These are phyloP conservation scores for Prenolepis imparis DNA, from an alignment of 2,888 invertebrate genomes.

Conservation along the genomic window DNA sequence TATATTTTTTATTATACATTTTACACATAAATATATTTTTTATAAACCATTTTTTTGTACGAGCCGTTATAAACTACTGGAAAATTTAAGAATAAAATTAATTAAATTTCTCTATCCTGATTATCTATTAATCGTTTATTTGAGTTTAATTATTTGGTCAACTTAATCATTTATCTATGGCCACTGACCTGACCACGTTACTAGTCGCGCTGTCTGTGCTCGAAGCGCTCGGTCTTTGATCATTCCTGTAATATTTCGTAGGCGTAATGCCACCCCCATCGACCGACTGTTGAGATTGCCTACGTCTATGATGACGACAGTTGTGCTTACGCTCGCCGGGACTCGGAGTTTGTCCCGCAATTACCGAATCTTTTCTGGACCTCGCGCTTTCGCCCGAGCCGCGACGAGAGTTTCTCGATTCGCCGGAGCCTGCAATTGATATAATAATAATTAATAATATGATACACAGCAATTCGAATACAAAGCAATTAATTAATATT, in stretches of 20 bases:
- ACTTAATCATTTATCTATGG: too few species aligned
- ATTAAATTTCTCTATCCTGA: too few species aligned
- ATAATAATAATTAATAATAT: not conserved
- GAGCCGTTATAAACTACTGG: too few species aligned
- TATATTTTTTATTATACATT: not conserved
- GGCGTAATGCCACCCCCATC: slow-evolving; percentile 80
- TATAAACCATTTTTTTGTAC: too few species aligned
- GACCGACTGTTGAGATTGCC: slow-evolving; percentile 84
- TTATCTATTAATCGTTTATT: not conserved
- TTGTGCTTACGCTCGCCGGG: slow-evolving; percentile 82
- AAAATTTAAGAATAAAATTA: too few species aligned
- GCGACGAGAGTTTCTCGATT: slow-evolving; percentile 88
- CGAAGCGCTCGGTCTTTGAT: slow-evolving; percentile 91
- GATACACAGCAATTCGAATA: not conserved
- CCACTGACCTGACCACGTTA: slow-evolving; percentile 81
- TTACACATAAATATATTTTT: too few species aligned
- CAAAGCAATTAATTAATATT: not conserved
- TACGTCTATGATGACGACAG: slow-evolving; percentile 84
- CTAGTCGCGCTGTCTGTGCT: slow-evolving; percentile 88
- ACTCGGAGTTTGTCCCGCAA: slow-evolving; percentile 78
- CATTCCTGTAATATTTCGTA: slow-evolving; percentile 88
- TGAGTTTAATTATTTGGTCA: slow-evolving; percentile 2
- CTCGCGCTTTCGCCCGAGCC: slow-evolving; percentile 91
- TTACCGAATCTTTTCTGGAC: slow-evolving; percentile 90
- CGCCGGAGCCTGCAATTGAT: slow-evolving; percentile 88